Base-by-base conservation (phyloP, 2,113 vertebrate species). In the Amblyopsis rosae region DNA sequence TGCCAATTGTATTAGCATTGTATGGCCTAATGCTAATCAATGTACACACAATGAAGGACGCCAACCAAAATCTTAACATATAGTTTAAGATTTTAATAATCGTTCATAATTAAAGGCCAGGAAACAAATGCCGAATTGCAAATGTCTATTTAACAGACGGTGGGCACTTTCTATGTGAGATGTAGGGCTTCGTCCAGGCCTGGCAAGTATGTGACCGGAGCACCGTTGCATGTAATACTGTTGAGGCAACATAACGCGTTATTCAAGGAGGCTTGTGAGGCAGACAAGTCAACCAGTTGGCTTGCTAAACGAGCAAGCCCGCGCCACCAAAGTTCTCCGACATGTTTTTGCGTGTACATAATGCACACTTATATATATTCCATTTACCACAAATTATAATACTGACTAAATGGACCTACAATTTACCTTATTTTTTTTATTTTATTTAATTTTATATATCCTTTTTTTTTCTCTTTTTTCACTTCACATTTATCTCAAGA, bases 241-340 rank as follows among this genome's bases (percentile, higher is more conserved):
- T 41, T 41, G 35, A 41, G 5, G 5, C 35, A 41, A 41, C 4
- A 5, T 41, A 6, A 41, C 35, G 4, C 35, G 1, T 8, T 41
- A 41, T 41, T 41, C 26, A 26, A 41, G 35, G 35, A 41, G 35
- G 35, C 35, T 41, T 41, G 35, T 41, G 1, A 5, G 35, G 35
- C 35, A 41, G 35, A 5, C 35, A 41, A 41, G 35, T 41, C 7
- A 41, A 41, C 6, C 35, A 7, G 35, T 5, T 8, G 1, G 4
- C 4, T 41, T 8, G 7, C 35, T 41, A 41, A 56, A 17, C 17
- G 71, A 76, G 75, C 35, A 77, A 82, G 67, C 69, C 72, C 58
- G 77, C 70, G 0, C 26, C 26, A 85, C 85, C 87, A 86, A 89
- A 88, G 80, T 88, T 79, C 88, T 87, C 72, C 78, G 62, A 60